A percentile compares a stretch with the other conserved stretches of the same genome.
phyloP scores from a whole-genome alignment of 2,888 invertebrate genomes.

The Gonocerus acuteangulatus region DNA sequence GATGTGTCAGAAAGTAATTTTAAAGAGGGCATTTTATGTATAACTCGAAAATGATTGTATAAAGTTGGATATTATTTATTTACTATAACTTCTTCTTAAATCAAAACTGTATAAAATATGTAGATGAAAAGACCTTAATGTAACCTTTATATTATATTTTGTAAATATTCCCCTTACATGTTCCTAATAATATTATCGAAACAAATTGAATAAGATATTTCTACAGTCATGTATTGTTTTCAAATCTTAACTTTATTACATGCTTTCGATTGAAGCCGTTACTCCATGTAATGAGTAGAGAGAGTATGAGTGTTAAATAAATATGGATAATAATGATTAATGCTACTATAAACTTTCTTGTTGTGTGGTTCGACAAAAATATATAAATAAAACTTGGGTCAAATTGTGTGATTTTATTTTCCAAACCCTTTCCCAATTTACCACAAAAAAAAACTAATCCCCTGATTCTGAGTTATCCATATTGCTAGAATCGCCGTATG shows the following conservation, averaged over 20 bases:
- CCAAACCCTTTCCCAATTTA: too few species aligned
- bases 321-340: background rate
- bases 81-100: background rate
- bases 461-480: too few species aligned
- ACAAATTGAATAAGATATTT: conserved; percentile 3
- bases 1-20: too few species aligned
- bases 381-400: background rate
- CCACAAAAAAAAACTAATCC: too few species aligned
- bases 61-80: background rate
- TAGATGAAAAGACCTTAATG: background rate
- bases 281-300: background rate
- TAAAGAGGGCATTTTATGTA: too few species aligned
- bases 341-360: background rate
- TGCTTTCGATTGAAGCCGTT: conserved; percentile 7
- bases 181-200: conserved; percentile 20
- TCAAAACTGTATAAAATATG: background rate
- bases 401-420: too few species aligned
- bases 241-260: background rate
- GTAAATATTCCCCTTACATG: conserved; percentile 23
- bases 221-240: conserved; percentile 7
- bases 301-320: background rate
- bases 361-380: background rate
- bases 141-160: background rate
- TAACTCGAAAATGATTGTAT: too few species aligned
- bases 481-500: too few species aligned